These are phyloP conservation scores for Arothron firmamentum DNA, from an alignment of 2,113 vertebrate species.

Conservation along the genomic window DNA sequence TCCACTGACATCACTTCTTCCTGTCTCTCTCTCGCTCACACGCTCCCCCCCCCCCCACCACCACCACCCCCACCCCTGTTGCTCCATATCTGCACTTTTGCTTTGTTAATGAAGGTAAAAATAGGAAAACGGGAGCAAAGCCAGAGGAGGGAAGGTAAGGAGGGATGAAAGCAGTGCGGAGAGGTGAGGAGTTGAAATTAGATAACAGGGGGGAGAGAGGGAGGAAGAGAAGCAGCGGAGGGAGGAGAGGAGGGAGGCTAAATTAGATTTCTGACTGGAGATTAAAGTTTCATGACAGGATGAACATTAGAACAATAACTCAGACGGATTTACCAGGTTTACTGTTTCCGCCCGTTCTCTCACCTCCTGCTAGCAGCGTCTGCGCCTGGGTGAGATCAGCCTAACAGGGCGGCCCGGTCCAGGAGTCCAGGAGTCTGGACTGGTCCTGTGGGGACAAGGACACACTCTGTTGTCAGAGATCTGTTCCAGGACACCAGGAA, in stretches of 20 bases:
- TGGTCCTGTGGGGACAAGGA: too few species aligned
- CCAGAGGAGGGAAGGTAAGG: not conserved
- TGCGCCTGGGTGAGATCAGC: too few species aligned
- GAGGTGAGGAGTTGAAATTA: slow-evolving; percentile 38
- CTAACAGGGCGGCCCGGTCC: too few species aligned
- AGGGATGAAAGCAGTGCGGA: slow-evolving; percentile 14
- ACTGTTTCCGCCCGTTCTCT: slow-evolving; percentile 24
- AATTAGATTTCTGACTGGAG: slow-evolving; percentile 46
- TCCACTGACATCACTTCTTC: slow-evolving; percentile 22
- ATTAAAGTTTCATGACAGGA: slow-evolving; percentile 46
- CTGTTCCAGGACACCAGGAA: too few species aligned
- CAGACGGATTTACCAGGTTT: slow-evolving; percentile 18
- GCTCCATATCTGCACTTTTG: slow-evolving; percentile 2
- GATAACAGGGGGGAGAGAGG: slow-evolving; percentile 17
- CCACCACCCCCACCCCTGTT: not conserved
- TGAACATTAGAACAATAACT: slow-evolving; percentile 33
- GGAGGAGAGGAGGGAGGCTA: slow-evolving; percentile 18
- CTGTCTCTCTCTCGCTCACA: slow-evolving; percentile 25
- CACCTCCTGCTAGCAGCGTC: slow-evolving; percentile 22
- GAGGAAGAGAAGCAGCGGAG: not conserved
- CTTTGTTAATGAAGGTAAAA: slow-evolving; percentile 44
- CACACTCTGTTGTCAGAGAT: too few species aligned
- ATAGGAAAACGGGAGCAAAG: slow-evolving; percentile 6
- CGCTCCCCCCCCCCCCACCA: not conserved
- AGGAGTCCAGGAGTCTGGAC: too few species aligned